Evolutionary conservation across 2,888 invertebrate genomes (phyloP).

Genomic region (Aphodius granarius): DNA sequence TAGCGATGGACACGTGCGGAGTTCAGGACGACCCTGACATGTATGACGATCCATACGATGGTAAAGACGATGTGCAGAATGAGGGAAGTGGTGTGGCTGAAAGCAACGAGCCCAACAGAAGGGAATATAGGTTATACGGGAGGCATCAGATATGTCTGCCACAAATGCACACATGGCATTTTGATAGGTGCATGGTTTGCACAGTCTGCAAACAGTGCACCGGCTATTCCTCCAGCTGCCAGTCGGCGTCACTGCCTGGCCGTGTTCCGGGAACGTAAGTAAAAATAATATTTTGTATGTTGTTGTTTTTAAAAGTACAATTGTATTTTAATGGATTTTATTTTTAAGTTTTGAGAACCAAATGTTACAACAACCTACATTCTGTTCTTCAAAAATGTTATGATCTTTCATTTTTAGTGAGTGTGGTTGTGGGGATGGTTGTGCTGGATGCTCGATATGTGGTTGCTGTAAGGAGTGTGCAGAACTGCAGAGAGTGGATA

Average conservation of each 20-base stretch:
- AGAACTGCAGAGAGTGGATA: conserved; percentile 61
- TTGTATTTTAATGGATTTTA: no score
- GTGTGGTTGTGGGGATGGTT: conserved; percentile 95
- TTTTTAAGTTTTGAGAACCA: no score
- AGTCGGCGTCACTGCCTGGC: conserved; percentile 71
- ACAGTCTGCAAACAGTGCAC: conserved; percentile 91
- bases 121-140: conserved; percentile 20
- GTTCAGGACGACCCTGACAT: conserved; percentile 55
- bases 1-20: conserved; percentile 63
- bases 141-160: conserved; percentile 60
- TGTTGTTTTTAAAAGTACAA: not conserved
- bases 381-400: no score
- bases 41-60: conserved; percentile 59
- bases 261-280: conserved; percentile 86
- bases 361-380: not conserved
- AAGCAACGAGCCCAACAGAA: conserved; percentile 39
- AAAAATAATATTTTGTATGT: not conserved
- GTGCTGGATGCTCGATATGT: conserved; percentile 90
- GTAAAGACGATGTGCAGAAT: conserved; percentile 59
- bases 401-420: conserved; percentile 71
- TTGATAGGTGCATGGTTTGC: conserved; percentile 86
- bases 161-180: conserved; percentile 77
- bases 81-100: conserved; percentile 46
- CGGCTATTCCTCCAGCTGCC: conserved; percentile 84
- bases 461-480: conserved; percentile 92